phyloP scores from a whole-genome alignment of 2,797 vertebrate species.

The Cirrhinus molitorella region DNA sequence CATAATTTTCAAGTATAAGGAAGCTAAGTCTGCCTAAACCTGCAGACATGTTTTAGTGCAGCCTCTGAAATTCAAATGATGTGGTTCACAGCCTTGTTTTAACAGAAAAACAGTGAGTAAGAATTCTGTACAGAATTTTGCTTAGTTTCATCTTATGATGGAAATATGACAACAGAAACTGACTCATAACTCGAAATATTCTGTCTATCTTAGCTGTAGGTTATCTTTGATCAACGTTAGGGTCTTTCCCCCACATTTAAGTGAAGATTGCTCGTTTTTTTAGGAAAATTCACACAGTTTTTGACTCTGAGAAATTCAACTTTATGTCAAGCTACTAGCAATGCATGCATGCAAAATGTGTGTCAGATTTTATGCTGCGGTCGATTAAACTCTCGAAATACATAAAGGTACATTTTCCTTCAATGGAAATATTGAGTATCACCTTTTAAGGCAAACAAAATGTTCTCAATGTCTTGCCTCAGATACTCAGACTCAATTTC shows the following conservation, averaged over 20 bases:
- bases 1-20: no score
- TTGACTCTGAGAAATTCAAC: not conserved
- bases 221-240: slow-evolving; percentile 17
- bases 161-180: slow-evolving; percentile 55
- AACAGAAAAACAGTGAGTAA: slow-evolving; percentile 62
- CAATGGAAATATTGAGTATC: slow-evolving; percentile 36
- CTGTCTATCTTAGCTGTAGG: not conserved
- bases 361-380: not conserved
- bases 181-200: slow-evolving; percentile 38
- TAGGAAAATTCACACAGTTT: slow-evolving; percentile 2
- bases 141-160: slow-evolving; percentile 37
- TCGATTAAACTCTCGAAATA: not conserved
- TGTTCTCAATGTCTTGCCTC: not conserved
- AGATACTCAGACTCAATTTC: slow-evolving; percentile 23
- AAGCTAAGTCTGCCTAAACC: not conserved
- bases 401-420: slow-evolving; percentile 8
- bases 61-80: slow-evolving; percentile 46
- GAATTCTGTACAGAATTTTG: slow-evolving; percentile 53
- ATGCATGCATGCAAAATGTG: not conserved
- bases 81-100: slow-evolving; percentile 45
- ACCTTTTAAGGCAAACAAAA: slow-evolving; percentile 30
- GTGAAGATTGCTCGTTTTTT: not conserved
- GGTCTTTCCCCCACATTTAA: slow-evolving; percentile 35
- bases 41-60: not conserved
- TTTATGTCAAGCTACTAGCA: not conserved